Evolutionary conservation across 2,888 invertebrate genomes (phyloP), one percentile per base, ranked within the genome.

Genomic region (Pyrrhosoma nymphula): DNA sequence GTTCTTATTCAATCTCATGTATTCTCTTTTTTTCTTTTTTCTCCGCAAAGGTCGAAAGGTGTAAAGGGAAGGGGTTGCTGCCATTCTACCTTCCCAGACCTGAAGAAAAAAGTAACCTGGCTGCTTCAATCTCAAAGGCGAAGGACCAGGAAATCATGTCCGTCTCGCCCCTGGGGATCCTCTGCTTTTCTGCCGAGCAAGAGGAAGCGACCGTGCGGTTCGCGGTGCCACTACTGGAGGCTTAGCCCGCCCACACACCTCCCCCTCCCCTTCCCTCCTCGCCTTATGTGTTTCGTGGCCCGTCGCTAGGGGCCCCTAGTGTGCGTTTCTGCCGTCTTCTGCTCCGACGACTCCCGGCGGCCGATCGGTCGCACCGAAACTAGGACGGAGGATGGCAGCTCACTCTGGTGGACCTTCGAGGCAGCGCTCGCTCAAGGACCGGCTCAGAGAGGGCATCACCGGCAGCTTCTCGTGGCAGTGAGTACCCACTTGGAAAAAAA

Each of bases 381-480:
- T 39, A 23, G 69, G 89, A 47, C 56, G 89, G 20, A 69, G 69
- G 93, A 93, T 93, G 93, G 93, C 63, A 39, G 39, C 93, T 23
- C 93, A 93, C 93, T 93, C 93, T 93, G 69, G 93, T 69, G 97
- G 97, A 96, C 98, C 98, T 95, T 97, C 98, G 95, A 97, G 98
- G 95, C 98, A 98, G 96, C 98, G 98, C 96, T 98, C 98, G 95
- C 97, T 98, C 96, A 98, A 98, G 97, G 98, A 98, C 97, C 98
- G 98, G 95, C 98, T 98, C 95, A 97, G 98, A 97, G 98, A 98
- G 96, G 98, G 98, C 96, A 98, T 98, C 96, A 98, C 98, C 95
- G 98, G 98, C 97, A 98, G 98, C 96, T 98, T 98, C 97, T 98
- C 98, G 96, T 98, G 98, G 98, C 98, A 98, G 98, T 98, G 97